phyloP scores from a whole-genome alignment of 2,888 invertebrate species.

The Lumbricus terrestris region DNA sequence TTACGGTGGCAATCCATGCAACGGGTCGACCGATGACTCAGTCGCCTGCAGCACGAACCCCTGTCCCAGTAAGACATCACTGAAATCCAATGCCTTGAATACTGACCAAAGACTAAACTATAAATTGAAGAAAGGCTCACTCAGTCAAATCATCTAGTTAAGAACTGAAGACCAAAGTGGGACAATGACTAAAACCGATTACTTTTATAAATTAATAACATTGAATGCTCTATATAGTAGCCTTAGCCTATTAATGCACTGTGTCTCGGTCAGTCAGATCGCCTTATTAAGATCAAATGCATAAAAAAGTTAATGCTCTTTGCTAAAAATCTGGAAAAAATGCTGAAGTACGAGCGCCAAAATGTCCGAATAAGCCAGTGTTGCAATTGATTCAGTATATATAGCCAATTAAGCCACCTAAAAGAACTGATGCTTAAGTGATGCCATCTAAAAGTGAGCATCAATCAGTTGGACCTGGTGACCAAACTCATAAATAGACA shows the following conservation, averaged over 20 bases:
- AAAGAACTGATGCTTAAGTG: background rate
- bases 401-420: background rate
- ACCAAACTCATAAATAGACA: background rate
- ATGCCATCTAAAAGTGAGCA: background rate
- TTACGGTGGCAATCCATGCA: constrained; percentile 34
- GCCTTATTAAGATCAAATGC: no score
- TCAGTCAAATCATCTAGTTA: background rate
- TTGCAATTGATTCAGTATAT: background rate
- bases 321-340: no score
- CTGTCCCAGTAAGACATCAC: constrained; percentile 45
- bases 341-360: background rate
- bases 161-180: no score
- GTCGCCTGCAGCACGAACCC: constrained; percentile 43
- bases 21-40: constrained; percentile 22
- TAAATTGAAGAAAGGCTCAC: background rate
- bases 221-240: no score
- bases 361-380: background rate
- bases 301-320: no score
- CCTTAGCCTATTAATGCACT: no score
- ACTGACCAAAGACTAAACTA: background rate
- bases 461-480: background rate
- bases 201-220: no score
- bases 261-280: no score
- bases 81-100: background rate
- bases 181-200: no score